phyloP scores from a whole-genome alignment of 2,113 vertebrate genomes.

The Ophthalmolycus amberensis region DNA sequence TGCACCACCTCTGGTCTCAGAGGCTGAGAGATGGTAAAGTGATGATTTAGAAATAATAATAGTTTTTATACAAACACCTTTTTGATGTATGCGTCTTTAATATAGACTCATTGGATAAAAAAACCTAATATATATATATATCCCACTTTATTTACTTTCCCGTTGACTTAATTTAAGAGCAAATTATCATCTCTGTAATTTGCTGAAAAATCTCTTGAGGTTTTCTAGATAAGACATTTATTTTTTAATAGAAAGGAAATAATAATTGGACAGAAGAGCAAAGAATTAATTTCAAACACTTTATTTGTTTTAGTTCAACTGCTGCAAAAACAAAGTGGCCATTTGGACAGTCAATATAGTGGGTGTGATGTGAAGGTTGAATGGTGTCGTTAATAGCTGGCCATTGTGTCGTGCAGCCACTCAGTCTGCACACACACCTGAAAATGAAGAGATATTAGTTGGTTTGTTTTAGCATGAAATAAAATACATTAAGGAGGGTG shows the following conservation, averaged over 20 bases:
- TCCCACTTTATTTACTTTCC: background rate
- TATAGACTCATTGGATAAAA: background rate
- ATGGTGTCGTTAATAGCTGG: conserved; percentile 38
- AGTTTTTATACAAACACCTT: background rate
- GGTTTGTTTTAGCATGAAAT: background rate
- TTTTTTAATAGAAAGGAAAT: background rate
- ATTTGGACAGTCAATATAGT: background rate
- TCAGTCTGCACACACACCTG: conserved; percentile 64
- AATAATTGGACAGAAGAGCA: background rate
- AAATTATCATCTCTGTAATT: background rate
- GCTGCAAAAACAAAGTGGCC: background rate
- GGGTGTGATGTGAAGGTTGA: background rate
- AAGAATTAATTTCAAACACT: background rate
- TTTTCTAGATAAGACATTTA: background rate
- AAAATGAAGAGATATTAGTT: conserved; percentile 11
- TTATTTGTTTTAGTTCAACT: conserved; percentile 16
- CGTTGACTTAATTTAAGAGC: background rate
- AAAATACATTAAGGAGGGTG: background rate
- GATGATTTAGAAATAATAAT: background rate
- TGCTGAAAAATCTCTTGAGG: background rate
- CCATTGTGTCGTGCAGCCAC: conserved; percentile 64
- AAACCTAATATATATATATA: rapidly evolving
- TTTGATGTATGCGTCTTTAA: background rate
- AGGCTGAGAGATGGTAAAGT: background rate
- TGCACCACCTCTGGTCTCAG: background rate